A percentile compares a stretch with the other conserved stretches of the same genome.
Conservation (phyloP, 2,888 invertebrate species). For the Hololepta plana region DNA sequence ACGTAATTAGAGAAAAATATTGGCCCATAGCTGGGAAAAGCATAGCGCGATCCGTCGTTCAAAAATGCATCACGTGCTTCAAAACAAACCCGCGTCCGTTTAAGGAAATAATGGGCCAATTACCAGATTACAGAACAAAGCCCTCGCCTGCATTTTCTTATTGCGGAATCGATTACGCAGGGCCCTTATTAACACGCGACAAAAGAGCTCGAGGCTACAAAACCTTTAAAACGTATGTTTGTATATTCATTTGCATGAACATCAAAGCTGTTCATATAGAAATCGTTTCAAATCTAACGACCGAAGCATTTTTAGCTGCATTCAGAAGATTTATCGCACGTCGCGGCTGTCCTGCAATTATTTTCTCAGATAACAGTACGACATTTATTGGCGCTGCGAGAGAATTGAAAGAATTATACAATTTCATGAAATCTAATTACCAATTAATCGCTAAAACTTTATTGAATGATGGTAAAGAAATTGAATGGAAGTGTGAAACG, state of each 20-base stretch:
- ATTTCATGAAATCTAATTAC: background rate
- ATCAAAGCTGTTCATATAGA: conserved; percentile 18
- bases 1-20: conserved; percentile 7
- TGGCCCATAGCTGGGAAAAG: conserved; percentile 7
- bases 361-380: conserved; percentile 17
- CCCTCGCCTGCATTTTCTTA: conserved; percentile 4
- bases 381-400: conserved; percentile 18
- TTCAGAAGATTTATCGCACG: conserved; percentile 16
- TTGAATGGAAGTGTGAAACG: too few relatives aligned
- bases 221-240: conserved; percentile 11
- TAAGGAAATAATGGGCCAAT: conserved; percentile 7
- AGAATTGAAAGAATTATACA: conserved; percentile 11
- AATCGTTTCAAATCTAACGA: conserved; percentile 14
- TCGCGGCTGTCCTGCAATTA: conserved; percentile 12
- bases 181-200: conserved; percentile 8
- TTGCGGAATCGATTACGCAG: conserved; percentile 10
- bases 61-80: conserved; percentile 6
- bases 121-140: conserved; percentile 4
- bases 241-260: conserved; percentile 16
- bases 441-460: background rate
- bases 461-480: too few relatives aligned
- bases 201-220: conserved; percentile 6
- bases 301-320: conserved; percentile 16
- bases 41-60: conserved; percentile 2
- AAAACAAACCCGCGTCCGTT: conserved; percentile 3